phyloP scores from a whole-genome alignment of 2,113 vertebrate genomes.

The western clawed frog (Xenopus tropicalis) region DNA sequence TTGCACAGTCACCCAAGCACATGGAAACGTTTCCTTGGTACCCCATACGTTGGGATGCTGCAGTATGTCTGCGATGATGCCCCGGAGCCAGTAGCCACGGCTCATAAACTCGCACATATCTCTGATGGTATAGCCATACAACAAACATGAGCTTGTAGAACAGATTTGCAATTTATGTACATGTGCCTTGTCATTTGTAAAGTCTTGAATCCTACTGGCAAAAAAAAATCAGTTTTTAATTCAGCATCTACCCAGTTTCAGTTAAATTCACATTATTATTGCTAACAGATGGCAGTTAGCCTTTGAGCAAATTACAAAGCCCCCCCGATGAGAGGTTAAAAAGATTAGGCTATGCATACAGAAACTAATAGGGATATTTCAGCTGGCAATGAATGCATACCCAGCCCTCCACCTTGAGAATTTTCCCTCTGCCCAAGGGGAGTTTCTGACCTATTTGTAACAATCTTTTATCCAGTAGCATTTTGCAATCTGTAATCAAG shows the following conservation, averaged over 20 bases:
- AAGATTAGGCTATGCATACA: constrained; percentile 9
- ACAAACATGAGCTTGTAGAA: too few relatives aligned
- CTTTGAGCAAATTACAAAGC: constrained; percentile 12
- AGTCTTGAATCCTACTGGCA: too few relatives aligned
- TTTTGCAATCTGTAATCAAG: constrained; percentile 28
- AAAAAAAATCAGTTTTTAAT: background rate
- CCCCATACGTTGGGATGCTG: background rate
- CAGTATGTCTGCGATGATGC: background rate
- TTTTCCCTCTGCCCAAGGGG: constrained; percentile 29
- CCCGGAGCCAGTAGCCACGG: too few relatives aligned
- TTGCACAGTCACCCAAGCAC: constrained; percentile 12
- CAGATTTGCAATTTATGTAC: too few relatives aligned
- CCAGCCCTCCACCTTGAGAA: constrained; percentile 32
- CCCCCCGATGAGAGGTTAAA: constrained; percentile 24
- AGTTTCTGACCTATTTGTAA: constrained; percentile 39
- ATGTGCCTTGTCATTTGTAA: too few relatives aligned
- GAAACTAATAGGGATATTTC: constrained; percentile 28
- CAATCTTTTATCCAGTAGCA: constrained; percentile 29
- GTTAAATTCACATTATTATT: constrained; percentile 11
- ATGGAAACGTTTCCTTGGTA: background rate
- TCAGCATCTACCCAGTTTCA: background rate
- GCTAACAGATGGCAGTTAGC: constrained; percentile 30
- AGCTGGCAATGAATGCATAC: constrained; percentile 16
- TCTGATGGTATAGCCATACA: too few relatives aligned
- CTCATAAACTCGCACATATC: too few relatives aligned